phyloP scores from a whole-genome alignment of 2,113 vertebrate species.

The Phalacrocorax carbo region DNA sequence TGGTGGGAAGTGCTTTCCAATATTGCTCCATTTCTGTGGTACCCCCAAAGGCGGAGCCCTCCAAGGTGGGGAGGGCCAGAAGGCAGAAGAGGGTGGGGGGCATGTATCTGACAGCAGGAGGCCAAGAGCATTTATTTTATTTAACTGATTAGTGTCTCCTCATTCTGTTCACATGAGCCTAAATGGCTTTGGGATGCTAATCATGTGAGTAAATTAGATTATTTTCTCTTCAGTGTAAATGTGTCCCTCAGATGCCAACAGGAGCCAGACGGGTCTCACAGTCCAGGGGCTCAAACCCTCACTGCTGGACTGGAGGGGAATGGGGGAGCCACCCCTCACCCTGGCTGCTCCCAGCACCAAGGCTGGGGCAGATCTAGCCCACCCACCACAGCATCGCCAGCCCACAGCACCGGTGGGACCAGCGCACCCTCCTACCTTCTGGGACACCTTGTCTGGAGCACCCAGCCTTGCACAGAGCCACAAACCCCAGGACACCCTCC shows the following conservation, averaged over 20 bases:
- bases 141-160: conserved; percentile 30
- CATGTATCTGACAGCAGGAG: neutral
- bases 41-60: neutral
- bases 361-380: neutral
- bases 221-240: conserved; percentile 32
- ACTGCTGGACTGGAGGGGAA: too few species aligned
- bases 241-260: neutral
- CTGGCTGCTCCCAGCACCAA: neutral
- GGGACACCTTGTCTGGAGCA: accelerated
- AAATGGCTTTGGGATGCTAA: conserved; percentile 56
- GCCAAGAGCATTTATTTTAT: neutral
- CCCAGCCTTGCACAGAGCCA: neutral
- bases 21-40: neutral
- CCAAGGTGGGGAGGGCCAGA: accelerated
- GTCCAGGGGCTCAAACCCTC: neutral
- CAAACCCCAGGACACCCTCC: neutral
- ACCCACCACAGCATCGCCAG: neutral
- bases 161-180: conserved; percentile 34
- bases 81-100: neutral
- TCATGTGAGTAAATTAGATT: conserved; percentile 54
- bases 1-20: neutral
- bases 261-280: accelerated
- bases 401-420: accelerated
- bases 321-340: neutral
- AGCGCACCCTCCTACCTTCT: neutral